Evolutionary conservation across 2,797 vertebrate species (phyloP).

Genomic region (Enteromius radiatus): DNA sequence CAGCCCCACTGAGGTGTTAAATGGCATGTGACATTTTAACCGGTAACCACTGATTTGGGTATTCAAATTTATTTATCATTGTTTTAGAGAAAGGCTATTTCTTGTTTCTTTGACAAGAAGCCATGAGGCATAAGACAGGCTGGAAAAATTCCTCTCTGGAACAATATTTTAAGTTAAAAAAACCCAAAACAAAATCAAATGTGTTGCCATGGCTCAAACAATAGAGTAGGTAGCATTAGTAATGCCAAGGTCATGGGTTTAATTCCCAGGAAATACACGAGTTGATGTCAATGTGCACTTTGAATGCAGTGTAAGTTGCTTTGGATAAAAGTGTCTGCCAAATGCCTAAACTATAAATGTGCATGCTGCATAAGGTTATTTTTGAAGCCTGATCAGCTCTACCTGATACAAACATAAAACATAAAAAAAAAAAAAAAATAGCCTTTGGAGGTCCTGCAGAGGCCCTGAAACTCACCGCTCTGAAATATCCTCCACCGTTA

Average conservation of each 20-base stretch:
- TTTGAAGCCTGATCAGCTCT: not conserved
- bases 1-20: constrained; percentile 69
- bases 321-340: constrained; percentile 1
- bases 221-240: not conserved
- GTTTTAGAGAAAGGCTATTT: constrained; percentile 13
- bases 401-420: constrained; percentile 14
- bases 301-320: not conserved
- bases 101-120: constrained; percentile 12
- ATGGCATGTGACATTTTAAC: constrained; percentile 73
- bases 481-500: constrained; percentile 24
- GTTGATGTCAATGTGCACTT: not conserved
- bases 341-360: not conserved
- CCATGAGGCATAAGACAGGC: not conserved
- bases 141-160: not conserved
- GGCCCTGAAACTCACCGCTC: constrained; percentile 17
- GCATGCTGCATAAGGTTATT: not conserved
- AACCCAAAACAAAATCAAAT: not conserved
- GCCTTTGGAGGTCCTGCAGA: constrained; percentile 16
- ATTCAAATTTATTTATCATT: constrained; percentile 65
- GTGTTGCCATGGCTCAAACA: not conserved
- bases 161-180: not conserved
- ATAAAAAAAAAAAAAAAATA: not conserved
- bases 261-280: not conserved
- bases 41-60: constrained; percentile 63
- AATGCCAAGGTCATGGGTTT: constrained; percentile 19